These are phyloP conservation scores for Scolanthus callimorphus DNA, from an alignment of 92 coral and sea anemone genomes.

Conservation along the genomic window DNA sequence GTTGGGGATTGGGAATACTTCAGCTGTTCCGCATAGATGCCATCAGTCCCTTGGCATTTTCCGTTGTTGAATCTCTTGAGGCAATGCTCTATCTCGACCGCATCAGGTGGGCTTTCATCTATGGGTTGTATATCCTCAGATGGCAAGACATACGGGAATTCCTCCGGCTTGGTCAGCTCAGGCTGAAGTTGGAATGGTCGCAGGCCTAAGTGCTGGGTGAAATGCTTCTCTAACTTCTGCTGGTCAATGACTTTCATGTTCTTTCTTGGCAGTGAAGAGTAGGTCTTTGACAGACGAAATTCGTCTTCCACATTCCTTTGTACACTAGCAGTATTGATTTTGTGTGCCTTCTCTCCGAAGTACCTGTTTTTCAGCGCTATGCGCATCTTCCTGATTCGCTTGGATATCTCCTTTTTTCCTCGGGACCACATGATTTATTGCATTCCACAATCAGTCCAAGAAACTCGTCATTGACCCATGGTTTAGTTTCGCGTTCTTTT, in stretches of 20 bases:
- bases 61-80: too few relatives aligned
- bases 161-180: constrained; percentile 17
- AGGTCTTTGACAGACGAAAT: constrained; percentile 1
- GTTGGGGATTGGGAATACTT: too few relatives aligned
- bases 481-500: constrained; percentile 3
- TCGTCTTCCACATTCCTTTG: constrained; percentile 7
- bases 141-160: constrained; percentile 13
- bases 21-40: too few relatives aligned
- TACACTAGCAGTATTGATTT: constrained; percentile 13
- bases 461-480: constrained; percentile 4
- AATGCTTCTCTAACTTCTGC: constrained; percentile 14
- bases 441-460: background rate
- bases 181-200: constrained; percentile 10
- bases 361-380: constrained; percentile 6
- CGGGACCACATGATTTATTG: background rate
- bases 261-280: constrained; percentile 6
- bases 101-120: background rate
- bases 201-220: constrained; percentile 8
- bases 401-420: too few relatives aligned
- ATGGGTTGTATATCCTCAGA: constrained; percentile 7
- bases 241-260: too few relatives aligned
- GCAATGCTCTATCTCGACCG: background rate
- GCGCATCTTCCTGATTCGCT: too few relatives aligned
- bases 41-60: too few relatives aligned
- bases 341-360: constrained; percentile 5